A percentile compares a stretch with the other conserved stretches of the same genome.
phyloP scores from a whole-genome alignment of 2,113 vertebrate species.

The Seriola quinqueradiata region DNA sequence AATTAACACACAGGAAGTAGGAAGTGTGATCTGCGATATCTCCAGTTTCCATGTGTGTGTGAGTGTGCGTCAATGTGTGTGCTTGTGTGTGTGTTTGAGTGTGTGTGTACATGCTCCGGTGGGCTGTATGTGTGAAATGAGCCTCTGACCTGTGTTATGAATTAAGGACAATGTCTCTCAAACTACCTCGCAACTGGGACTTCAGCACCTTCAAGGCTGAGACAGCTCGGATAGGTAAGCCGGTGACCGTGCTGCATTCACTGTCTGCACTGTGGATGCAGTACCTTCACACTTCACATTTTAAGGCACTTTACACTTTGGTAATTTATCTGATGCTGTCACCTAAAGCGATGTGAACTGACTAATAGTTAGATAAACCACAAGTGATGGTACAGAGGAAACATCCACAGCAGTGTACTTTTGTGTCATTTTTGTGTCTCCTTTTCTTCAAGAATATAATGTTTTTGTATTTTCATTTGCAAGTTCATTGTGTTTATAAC shows the following conservation, averaged over 20 bases:
- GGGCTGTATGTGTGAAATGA: constrained; percentile 54
- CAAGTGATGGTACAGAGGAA: neutral
- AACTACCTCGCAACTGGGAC: constrained; percentile 95
- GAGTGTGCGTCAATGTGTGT: constrained; percentile 9
- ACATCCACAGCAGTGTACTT: neutral
- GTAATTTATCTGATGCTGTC: neutral
- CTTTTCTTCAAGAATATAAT: neutral
- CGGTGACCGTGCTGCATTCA: constrained; percentile 8
- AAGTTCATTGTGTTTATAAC: neutral
- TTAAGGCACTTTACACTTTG: neutral
- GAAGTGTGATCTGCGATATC: constrained; percentile 80
- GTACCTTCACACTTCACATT: neutral
- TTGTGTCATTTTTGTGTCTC: neutral
- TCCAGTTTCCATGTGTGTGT: constrained; percentile 23
- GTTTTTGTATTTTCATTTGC: neutral
- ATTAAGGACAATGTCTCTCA: constrained; percentile 91
- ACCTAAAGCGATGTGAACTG: neutral
- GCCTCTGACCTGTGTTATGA: constrained; percentile 59
- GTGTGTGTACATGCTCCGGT: constrained; percentile 13
- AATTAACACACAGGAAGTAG: constrained; percentile 82
- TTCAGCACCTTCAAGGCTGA: constrained; percentile 92
- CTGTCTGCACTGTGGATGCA: constrained; percentile 11
- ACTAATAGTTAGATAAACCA: neutral
- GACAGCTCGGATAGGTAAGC: constrained; percentile 90
- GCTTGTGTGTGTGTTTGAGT: constrained; percentile 35